Conservation (phyloP, 2,797 vertebrate genomes). For the Gymnodraco acuticeps region DNA sequence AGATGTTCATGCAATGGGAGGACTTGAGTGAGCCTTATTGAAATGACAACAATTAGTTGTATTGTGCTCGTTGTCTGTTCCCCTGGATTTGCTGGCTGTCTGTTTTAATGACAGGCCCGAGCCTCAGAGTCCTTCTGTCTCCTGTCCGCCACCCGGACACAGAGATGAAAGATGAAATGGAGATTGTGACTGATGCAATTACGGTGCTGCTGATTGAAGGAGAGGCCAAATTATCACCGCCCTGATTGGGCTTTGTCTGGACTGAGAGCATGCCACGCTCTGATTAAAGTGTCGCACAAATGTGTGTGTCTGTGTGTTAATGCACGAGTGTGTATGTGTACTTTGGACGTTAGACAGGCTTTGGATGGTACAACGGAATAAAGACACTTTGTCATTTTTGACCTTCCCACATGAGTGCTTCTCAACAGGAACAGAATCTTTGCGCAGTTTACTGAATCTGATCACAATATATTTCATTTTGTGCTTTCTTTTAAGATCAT, state of each 20-base stretch:
- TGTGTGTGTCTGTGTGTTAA: slow-evolving; percentile 39
- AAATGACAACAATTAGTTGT: slow-evolving; percentile 76
- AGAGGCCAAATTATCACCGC: slow-evolving; percentile 87
- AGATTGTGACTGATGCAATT: slow-evolving; percentile 89
- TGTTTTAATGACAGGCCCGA: slow-evolving; percentile 77
- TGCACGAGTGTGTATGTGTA: slow-evolving; percentile 45
- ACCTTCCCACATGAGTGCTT: slow-evolving; percentile 67
- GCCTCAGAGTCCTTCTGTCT: slow-evolving; percentile 76
- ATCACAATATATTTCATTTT: slow-evolving; percentile 9
- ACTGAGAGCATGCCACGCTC: slow-evolving; percentile 79
- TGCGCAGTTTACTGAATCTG: slow-evolving; percentile 16
- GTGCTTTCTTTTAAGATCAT: neutral
- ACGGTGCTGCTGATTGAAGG: slow-evolving; percentile 86
- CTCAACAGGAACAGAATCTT: slow-evolving; percentile 47
- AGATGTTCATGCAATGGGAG: slow-evolving; percentile 43
- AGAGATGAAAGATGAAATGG: slow-evolving; percentile 85
- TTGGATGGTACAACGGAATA: slow-evolving; percentile 42
- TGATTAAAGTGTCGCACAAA: slow-evolving; percentile 84
- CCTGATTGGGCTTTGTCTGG: slow-evolving; percentile 87
- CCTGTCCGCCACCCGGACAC: slow-evolving; percentile 70
- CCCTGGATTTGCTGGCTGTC: slow-evolving; percentile 65
- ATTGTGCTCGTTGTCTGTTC: slow-evolving; percentile 60
- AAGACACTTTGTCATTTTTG: slow-evolving; percentile 67
- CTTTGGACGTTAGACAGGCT: slow-evolving; percentile 44
- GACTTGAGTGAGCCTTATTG: slow-evolving; percentile 59